Percentiles rank a stretch among this genome's conserved stretches.
Evolutionary conservation across 2,797 vertebrate genomes (phyloP).

Genomic region (Artibeus jamaicensis): DNA sequence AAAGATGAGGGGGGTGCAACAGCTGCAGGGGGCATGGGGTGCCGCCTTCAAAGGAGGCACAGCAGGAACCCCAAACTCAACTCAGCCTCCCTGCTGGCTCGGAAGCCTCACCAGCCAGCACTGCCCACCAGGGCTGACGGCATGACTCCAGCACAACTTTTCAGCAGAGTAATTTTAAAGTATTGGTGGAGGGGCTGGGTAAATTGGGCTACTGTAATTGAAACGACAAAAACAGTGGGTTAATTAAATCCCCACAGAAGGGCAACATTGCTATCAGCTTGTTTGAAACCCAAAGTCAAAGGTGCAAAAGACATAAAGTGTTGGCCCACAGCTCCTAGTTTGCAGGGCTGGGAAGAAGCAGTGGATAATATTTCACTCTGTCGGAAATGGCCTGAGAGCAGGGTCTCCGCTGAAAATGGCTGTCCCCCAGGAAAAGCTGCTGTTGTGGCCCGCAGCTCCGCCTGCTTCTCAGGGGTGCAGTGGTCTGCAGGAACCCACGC

Average conservation of each 20-base stretch:
- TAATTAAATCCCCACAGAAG: conserved; percentile 68
- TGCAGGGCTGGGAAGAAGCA: neutral
- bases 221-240: conserved; percentile 56
- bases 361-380: neutral
- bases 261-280: conserved; percentile 34
- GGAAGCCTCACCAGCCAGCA: neutral
- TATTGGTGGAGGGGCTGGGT: neutral
- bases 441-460: neutral
- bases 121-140: neutral
- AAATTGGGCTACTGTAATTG: neutral
- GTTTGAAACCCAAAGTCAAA: conserved; percentile 56
- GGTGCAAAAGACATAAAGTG: conserved; percentile 41
- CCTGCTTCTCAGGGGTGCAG: neutral
- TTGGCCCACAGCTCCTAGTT: neutral
- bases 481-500: neutral
- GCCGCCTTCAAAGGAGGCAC: conserved; percentile 47
- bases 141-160: neutral
- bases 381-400: neutral
- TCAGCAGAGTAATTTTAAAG: conserved; percentile 60
- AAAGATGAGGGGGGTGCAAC: neutral
- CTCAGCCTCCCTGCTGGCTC: neutral
- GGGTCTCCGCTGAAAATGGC: neutral
- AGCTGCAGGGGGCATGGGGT: neutral
- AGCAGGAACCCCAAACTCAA: neutral
- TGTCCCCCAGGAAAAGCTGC: neutral